Evolutionary conservation across 2,113 vertebrate genomes (phyloP).

Genomic region (Corythornis cristatus): DNA sequence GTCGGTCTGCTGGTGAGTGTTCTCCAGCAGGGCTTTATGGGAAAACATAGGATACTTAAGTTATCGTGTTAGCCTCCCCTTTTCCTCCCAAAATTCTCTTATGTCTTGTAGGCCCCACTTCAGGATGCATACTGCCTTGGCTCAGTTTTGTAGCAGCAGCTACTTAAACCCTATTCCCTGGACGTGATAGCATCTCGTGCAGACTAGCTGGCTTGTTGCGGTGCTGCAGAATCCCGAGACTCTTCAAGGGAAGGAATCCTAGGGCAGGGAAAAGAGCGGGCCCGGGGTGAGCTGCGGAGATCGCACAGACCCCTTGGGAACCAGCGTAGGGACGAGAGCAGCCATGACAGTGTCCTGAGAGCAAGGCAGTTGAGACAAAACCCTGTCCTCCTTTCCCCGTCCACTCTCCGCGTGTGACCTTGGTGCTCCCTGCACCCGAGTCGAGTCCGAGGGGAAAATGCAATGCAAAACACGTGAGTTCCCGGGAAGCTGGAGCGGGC

Average conservation of each 20-base stretch:
- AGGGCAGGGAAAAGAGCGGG: neutral
- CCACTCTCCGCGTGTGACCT: neutral
- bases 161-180: neutral
- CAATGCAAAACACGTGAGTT: rapidly evolving
- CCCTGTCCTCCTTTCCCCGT: neutral
- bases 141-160: conserved; percentile 8
- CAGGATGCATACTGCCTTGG: conserved; percentile 48
- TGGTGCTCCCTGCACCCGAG: neutral
- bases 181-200: neutral
- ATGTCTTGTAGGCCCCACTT: conserved; percentile 11
- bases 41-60: conserved; percentile 22
- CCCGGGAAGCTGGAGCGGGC: neutral
- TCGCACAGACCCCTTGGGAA: neutral
- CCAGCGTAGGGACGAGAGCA: neutral
- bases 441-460: neutral
- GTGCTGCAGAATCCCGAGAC: neutral
- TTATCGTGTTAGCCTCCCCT: conserved; percentile 14
- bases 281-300: neutral
- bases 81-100: conserved; percentile 36
- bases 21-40: conserved; percentile 26
- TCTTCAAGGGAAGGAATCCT: neutral
- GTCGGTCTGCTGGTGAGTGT: conserved; percentile 34
- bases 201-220: neutral
- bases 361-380: conserved; percentile 16
- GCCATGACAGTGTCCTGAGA: conserved; percentile 30